Conservation (phyloP, 1,140 invertebrate genomes). For the Glossosoma conforme region DNA sequence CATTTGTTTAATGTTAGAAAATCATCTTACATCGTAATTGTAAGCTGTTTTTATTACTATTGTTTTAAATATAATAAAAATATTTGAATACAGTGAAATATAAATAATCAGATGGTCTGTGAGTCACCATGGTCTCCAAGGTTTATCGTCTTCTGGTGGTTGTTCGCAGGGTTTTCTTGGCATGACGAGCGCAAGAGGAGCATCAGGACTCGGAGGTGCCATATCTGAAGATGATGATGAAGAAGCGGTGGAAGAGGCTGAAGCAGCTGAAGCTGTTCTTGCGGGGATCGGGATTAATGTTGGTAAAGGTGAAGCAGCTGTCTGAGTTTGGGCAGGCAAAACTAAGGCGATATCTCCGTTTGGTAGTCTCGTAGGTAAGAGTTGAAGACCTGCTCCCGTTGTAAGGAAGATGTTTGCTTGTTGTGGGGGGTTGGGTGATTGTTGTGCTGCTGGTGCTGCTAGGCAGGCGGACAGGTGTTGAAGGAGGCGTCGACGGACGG, state of each 20-base stretch:
- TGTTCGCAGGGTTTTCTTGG: conserved; percentile 52
- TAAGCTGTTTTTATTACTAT: no score
- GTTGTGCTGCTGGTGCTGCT: conserved; percentile 39
- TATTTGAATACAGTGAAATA: not conserved
- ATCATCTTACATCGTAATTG: no score
- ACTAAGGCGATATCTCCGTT: conserved; percentile 76
- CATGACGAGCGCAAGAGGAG: conserved; percentile 67
- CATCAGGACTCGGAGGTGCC: conserved; percentile 48
- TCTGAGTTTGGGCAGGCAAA: conserved; percentile 53
- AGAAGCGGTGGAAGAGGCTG: conserved; percentile 54
- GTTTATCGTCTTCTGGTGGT: conserved; percentile 52
- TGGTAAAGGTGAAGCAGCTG: conserved; percentile 53
- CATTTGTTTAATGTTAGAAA: no score
- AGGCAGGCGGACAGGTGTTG: conserved; percentile 69
- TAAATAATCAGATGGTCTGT: conserved; percentile 2
- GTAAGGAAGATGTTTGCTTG: conserved; percentile 45
- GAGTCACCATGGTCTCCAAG: conserved; percentile 68
- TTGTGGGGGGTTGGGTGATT: conserved; percentile 53
- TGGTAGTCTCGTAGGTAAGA: conserved; percentile 73
- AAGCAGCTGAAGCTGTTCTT: conserved; percentile 62
- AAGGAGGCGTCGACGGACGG: conserved; percentile 65
- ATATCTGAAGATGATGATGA: conserved; percentile 37
- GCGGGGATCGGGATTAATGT: conserved; percentile 66
- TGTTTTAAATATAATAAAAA: conserved; percentile 2
- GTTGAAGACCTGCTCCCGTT: conserved; percentile 61